Percentiles rank a stretch among this genome's conserved stretches.
Evolutionary conservation across 1,140 invertebrate species (phyloP).

Genomic region (Ephestia elutella): DNA sequence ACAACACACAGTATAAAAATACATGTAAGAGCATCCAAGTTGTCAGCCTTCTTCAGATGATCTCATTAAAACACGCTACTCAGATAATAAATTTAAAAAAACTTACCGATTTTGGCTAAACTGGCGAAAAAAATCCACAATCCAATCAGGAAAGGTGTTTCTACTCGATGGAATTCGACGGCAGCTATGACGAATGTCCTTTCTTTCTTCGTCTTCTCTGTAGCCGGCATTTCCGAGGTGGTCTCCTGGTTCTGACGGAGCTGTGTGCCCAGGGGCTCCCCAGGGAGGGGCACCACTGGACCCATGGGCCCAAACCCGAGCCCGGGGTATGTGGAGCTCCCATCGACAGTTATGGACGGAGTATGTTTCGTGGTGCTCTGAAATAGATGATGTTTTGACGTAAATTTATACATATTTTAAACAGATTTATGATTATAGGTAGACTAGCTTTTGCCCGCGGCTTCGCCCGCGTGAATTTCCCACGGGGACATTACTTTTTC

Average conservation of each 20-base stretch:
- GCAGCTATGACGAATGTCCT: slow-evolving; percentile 80
- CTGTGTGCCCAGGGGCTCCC: slow-evolving; percentile 49
- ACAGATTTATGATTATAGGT: too few relatives aligned
- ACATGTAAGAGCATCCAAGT: too few relatives aligned
- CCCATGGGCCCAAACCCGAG: slow-evolving; percentile 67
- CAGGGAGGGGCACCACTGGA: slow-evolving; percentile 53
- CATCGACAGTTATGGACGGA: slow-evolving; percentile 70
- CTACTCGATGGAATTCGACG: slow-evolving; percentile 90
- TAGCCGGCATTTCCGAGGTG: slow-evolving; percentile 43
- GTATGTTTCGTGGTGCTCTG: slow-evolving; percentile 64
- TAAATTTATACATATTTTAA: too few relatives aligned
- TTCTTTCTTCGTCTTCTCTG: slow-evolving; percentile 41
- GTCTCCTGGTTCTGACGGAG: slow-evolving; percentile 48
- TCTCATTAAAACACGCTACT: too few relatives aligned
- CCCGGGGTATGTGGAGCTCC: slow-evolving; percentile 59
- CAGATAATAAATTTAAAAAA: too few relatives aligned
- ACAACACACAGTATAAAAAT: too few relatives aligned
- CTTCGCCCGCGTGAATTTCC: too few relatives aligned
- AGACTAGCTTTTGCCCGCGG: too few relatives aligned
- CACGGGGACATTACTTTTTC: too few relatives aligned
- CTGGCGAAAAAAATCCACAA: slow-evolving; percentile 96
- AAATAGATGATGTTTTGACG: background rate
- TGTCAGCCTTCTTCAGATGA: too few relatives aligned
- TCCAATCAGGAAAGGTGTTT: slow-evolving; percentile 94
- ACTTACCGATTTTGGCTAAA: slow-evolving; percentile 95